Evolutionary conservation across 2,888 invertebrate species (phyloP).

Genomic region (Andricus quercusramuli): DNA sequence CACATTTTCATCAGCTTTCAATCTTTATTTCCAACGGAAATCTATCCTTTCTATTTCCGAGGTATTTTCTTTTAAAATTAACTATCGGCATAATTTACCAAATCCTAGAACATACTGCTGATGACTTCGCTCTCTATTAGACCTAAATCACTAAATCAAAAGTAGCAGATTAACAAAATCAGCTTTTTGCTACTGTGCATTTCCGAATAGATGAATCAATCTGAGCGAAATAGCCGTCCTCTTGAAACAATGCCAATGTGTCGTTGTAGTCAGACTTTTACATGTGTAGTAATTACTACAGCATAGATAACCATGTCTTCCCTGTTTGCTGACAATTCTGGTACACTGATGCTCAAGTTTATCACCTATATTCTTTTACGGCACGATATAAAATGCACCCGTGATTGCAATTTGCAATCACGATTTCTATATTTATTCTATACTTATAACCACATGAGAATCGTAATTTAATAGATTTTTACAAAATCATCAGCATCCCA

Average conservation of each 20-base stretch:
- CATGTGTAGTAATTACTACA: constrained; percentile 72
- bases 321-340: background rate
- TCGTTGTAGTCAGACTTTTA: constrained; percentile 58
- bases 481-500: too few relatives aligned
- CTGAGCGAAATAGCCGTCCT: background rate
- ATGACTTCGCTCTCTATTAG: background rate
- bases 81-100: too few relatives aligned
- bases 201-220: background rate
- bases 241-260: constrained; percentile 71
- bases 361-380: background rate
- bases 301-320: constrained; percentile 59
- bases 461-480: too few relatives aligned
- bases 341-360: background rate
- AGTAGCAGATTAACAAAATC: background rate
- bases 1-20: too few relatives aligned
- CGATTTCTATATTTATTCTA: too few relatives aligned
- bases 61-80: too few relatives aligned
- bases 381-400: background rate
- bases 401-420: too few relatives aligned
- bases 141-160: background rate
- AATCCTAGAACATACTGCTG: too few relatives aligned
- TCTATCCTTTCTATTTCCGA: too few relatives aligned
- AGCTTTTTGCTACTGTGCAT: background rate
- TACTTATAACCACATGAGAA: too few relatives aligned
- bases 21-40: too few relatives aligned